phyloP scores from a whole-genome alignment of 2,113 vertebrate species.

The Suncus etruscus region DNA sequence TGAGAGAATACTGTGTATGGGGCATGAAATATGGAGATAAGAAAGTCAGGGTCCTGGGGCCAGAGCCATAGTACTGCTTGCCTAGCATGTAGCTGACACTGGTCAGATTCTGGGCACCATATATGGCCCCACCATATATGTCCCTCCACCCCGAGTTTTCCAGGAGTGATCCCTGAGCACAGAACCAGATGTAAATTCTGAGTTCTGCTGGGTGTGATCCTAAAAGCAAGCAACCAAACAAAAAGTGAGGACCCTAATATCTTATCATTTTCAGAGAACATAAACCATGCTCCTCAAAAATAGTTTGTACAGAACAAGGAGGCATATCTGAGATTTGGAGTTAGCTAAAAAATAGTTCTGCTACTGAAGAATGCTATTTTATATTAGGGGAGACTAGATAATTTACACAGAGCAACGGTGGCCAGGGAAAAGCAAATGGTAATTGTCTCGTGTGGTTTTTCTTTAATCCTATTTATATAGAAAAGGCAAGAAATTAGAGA shows the following conservation, averaged over 20 bases:
- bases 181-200: no score
- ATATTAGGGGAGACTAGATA: neutral
- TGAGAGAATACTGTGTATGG: neutral
- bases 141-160: no score
- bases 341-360: neutral
- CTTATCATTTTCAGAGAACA: neutral
- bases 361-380: neutral
- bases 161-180: no score
- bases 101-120: no score
- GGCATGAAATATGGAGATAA: neutral
- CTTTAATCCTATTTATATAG: neutral
- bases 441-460: neutral
- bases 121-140: no score
- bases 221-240: neutral
- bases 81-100: no score
- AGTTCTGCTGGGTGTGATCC: no score
- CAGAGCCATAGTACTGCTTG: no score
- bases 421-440: neutral
- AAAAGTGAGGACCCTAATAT: neutral
- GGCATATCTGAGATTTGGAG: neutral
- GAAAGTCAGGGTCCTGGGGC: neutral
- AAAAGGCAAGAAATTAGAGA: no score
- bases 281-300: neutral
- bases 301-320: rapidly evolving
- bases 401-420: neutral